Conservation (phyloP, 2,797 vertebrate species). For the Labeo calbasu region DNA sequence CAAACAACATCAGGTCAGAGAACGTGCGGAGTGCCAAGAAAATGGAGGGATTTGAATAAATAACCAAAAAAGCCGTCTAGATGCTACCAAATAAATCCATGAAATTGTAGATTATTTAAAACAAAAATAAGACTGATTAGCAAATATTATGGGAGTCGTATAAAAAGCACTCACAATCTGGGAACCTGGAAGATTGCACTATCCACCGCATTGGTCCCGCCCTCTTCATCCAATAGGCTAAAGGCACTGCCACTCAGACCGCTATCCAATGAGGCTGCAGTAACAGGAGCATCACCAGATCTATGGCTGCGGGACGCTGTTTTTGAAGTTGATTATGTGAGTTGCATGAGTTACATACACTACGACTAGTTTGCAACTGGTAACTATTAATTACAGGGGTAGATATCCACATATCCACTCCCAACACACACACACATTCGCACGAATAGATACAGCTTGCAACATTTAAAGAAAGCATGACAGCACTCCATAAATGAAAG, state of each 20-base stretch:
- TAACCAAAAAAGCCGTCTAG: neutral
- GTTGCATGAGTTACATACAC: constrained; percentile 43
- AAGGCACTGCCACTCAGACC: constrained; percentile 92
- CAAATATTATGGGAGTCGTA: neutral
- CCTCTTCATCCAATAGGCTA: constrained; percentile 91
- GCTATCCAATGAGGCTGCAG: constrained; percentile 90
- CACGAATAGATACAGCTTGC: constrained; percentile 16
- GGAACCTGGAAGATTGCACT: constrained; percentile 93
- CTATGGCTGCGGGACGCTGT: constrained; percentile 88
- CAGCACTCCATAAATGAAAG: constrained; percentile 59
- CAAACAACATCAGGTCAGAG: constrained; percentile 28
- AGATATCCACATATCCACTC: constrained; percentile 12
- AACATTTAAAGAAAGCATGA: constrained; percentile 62
- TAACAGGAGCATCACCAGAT: constrained; percentile 88
- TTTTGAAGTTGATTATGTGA: constrained; percentile 72
- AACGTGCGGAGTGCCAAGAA: neutral
- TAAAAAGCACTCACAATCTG: constrained; percentile 87
- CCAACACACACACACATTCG: constrained; percentile 60
- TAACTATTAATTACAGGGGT: neutral
- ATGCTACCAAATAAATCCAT: neutral
- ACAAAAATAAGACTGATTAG: neutral
- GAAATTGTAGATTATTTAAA: neutral
- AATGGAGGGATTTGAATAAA: neutral
- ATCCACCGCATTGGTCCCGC: constrained; percentile 86
- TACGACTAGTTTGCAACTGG: constrained; percentile 23